These are phyloP conservation scores for Picathartes gymnocephalus DNA, from an alignment of 2,113 vertebrate species.

Conservation along the genomic window DNA sequence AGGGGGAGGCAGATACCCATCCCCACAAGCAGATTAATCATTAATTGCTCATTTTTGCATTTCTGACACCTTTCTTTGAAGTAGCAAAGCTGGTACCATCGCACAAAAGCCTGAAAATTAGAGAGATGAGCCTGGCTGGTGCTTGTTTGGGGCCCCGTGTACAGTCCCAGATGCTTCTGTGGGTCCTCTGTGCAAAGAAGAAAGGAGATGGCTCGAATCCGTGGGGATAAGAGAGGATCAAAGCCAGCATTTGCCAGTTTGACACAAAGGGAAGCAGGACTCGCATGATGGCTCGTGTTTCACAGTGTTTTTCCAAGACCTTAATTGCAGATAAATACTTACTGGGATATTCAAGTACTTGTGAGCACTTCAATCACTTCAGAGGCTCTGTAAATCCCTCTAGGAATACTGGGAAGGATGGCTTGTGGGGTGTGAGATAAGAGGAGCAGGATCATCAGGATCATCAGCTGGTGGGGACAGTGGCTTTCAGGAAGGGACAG, in stretches of 20 bases:
- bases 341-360: not conserved
- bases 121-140: not conserved
- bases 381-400: not conserved
- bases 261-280: not conserved
- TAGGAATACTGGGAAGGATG: not conserved
- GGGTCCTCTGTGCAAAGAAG: not conserved
- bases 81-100: not conserved
- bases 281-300: not conserved
- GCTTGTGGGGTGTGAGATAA: accelerated
- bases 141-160: not conserved
- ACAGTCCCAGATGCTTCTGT: not conserved
- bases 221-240: not conserved
- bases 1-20: not conserved
- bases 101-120: not conserved
- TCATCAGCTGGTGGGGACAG: not conserved
- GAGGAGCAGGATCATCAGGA: not conserved
- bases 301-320: not conserved
- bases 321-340: not conserved
- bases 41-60: slow-evolving; percentile 25
- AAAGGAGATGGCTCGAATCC: not conserved
- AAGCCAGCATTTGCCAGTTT: not conserved
- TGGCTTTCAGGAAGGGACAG: not conserved
- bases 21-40: not conserved
- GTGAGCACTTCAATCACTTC: not conserved
- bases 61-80: slow-evolving; percentile 16